Base-by-base conservation (phyloP, 2,797 vertebrate genomes). In the Amniataba percoides region DNA sequence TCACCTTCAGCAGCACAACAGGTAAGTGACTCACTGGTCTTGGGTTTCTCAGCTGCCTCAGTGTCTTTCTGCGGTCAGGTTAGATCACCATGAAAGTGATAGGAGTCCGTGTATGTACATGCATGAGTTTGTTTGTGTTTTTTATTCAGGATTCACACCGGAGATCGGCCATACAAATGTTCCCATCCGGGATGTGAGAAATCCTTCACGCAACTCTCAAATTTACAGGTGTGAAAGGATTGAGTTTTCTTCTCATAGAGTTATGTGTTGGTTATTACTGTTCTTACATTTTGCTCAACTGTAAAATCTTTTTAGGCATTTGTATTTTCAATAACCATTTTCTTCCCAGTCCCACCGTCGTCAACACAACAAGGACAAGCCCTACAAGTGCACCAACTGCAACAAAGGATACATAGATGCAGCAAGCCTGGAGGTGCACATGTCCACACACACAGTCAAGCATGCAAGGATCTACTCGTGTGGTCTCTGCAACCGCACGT, bases 301-400 rank as follows among this genome's bases (percentile, higher is more conserved):
- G 7, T 78, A 43, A 70, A 79, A 39, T 36, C 48, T 36, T 52
- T 62, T 10, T 25, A 31, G 27, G 5, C 27, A 31, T 36, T 27
- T 15, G 34, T 36, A 36, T 46, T 31, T 59, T 46, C 9, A 49
- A 52, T 68, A 45, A 75, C 36, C 27, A 31, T 0, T 56, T 61
- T 45, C n/a, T 53, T 58, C 70, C 27, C 93, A 99, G 98, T 99
- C 98, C 76, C 98, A 99, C 87, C 97, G 98, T 84, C 96, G 98
- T 92, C 98, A 99, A 88, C 98, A 99, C 95, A 99, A 99, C 94
- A 99, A 99, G 95, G 98, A 99, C 93, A 99, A 99, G 94, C 98
- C 98, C 59, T 99, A 96, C 94, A 99, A 99, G 95, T 99, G 98
- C 95, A 94, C 97, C 92, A 97, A 99, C 91, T 99, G 98, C 94